Percentiles rank a stretch among this genome's conserved stretches.
Evolutionary conservation across 2,888 invertebrate species (phyloP).

Genomic region (Xylocampa areola): DNA sequence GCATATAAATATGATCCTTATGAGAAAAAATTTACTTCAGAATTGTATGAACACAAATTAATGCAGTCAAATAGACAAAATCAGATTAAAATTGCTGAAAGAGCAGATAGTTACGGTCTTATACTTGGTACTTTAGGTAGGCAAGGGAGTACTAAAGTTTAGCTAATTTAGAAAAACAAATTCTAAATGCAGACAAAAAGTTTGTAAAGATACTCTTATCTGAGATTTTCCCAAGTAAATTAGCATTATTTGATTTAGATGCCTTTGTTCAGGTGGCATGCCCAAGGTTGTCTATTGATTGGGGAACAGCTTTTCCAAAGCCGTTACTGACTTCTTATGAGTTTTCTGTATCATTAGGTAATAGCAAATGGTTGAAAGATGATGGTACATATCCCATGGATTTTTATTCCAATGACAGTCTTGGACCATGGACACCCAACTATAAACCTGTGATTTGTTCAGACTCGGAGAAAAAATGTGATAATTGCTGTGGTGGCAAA

Average conservation of each 20-base stretch:
- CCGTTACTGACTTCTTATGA: conserved; percentile 99
- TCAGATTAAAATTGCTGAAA: conserved; percentile 92
- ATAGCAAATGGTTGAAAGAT: conserved; percentile 92
- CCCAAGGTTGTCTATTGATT: conserved; percentile 99
- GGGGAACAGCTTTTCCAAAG: conserved; percentile 97
- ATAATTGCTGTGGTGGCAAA: conserved; percentile 85
- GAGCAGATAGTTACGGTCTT: conserved; percentile 93
- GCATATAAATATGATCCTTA: conserved; percentile 99
- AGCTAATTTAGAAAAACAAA: conserved; percentile 92
- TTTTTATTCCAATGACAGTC: conserved; percentile 97
- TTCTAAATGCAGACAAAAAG: conserved; percentile 90
- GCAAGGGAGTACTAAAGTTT: conserved; percentile 98
- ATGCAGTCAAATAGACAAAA: conserved; percentile 94
- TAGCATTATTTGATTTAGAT: conserved; percentile 94
- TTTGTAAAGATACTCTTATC: conserved; percentile 95
- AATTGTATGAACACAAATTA: conserved; percentile 95
- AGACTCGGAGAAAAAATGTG: conserved; percentile 91
- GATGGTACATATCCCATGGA: conserved; percentile 98
- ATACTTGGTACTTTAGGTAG: conserved; percentile 98
- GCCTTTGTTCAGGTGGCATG: conserved; percentile 97
- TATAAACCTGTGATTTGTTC: conserved; percentile 92
- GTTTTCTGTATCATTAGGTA: conserved; percentile 93
- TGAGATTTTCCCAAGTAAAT: conserved; percentile 98
- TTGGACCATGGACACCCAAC: conserved; percentile 99
- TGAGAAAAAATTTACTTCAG: conserved; percentile 97